Conservation (phyloP, 2,113 vertebrate genomes). For the Bungarus multicinctus region DNA sequence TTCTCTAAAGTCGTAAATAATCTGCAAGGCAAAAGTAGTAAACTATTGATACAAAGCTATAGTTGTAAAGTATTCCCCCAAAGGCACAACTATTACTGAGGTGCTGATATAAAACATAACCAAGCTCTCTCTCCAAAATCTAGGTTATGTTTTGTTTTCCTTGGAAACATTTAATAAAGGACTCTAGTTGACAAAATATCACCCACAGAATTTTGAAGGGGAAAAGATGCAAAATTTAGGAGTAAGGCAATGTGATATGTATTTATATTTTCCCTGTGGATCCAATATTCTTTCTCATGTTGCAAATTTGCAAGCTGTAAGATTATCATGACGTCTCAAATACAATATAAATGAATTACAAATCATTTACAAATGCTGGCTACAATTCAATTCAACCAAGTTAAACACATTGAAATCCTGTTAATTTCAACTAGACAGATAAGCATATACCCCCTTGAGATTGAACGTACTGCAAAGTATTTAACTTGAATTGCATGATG, state of each 20-base stretch:
- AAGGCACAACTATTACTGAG: slow-evolving; percentile 12
- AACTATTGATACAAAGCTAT: slow-evolving; percentile 3
- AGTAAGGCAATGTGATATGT: background rate
- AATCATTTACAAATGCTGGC: background rate
- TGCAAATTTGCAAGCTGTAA: background rate
- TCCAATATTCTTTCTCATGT: background rate
- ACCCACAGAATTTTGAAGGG: background rate
- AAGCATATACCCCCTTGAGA: background rate
- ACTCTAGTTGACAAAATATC: background rate
- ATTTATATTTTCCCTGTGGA: slow-evolving; percentile 7
- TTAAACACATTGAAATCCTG: background rate
- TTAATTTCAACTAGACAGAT: background rate
- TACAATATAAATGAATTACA: background rate
- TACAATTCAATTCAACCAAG: background rate
- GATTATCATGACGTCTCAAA: background rate
- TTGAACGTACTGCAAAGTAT: background rate
- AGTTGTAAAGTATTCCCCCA: slow-evolving; percentile 18
- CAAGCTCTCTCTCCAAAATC: slow-evolving; percentile 1
- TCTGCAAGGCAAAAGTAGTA: slow-evolving; percentile 23
- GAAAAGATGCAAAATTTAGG: background rate
- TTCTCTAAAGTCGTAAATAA: slow-evolving; percentile 11
- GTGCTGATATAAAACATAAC: slow-evolving; percentile 12
- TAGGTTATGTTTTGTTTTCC: slow-evolving; percentile 4
- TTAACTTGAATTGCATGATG: background rate
- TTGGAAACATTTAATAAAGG: background rate